Percentiles rank a stretch among this genome's conserved stretches.
These are phyloP conservation scores for Eretmocerus hayati DNA, from an alignment of 2,888 invertebrate genomes.

Conservation along the genomic window DNA sequence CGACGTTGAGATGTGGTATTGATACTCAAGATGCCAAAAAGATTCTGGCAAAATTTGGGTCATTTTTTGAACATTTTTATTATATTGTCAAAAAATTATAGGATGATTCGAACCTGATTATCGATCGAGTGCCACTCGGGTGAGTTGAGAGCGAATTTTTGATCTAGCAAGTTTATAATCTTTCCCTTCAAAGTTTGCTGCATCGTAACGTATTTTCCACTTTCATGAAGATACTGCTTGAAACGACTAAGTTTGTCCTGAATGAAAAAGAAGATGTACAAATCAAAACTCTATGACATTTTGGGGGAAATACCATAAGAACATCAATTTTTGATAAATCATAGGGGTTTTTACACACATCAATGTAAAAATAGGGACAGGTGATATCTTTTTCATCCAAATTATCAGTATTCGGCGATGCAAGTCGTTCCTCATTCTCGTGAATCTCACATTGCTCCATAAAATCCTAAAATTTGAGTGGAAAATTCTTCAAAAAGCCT, in stretches of 20 bases:
- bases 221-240: constrained; percentile 33
- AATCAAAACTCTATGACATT: not conserved
- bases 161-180: constrained; percentile 33
- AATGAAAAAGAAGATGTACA: constrained; percentile 8
- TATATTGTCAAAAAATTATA: too few relatives aligned
- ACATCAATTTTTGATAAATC: too few relatives aligned
- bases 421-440: not conserved
- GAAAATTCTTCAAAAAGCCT: too few relatives aligned
- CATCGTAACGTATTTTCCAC: constrained; percentile 29
- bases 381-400: not conserved
- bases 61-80: too few relatives aligned
- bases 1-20: too few relatives aligned
- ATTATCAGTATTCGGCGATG: not conserved
- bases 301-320: too few relatives aligned
- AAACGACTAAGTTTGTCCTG: constrained; percentile 36
- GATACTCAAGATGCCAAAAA: too few relatives aligned
- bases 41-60: too few relatives aligned
- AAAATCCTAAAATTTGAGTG: constrained; percentile 10
- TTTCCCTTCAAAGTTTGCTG: constrained; percentile 28
- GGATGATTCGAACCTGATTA: constrained; percentile 31
- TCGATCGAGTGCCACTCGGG: constrained; percentile 19
- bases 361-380: constrained; percentile 15
- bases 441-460: constrained; percentile 3
- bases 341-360: too few relatives aligned
- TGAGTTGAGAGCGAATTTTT: constrained; percentile 29